Conservation (phyloP, 2,797 vertebrate species). For the Miichthys miiuy region DNA sequence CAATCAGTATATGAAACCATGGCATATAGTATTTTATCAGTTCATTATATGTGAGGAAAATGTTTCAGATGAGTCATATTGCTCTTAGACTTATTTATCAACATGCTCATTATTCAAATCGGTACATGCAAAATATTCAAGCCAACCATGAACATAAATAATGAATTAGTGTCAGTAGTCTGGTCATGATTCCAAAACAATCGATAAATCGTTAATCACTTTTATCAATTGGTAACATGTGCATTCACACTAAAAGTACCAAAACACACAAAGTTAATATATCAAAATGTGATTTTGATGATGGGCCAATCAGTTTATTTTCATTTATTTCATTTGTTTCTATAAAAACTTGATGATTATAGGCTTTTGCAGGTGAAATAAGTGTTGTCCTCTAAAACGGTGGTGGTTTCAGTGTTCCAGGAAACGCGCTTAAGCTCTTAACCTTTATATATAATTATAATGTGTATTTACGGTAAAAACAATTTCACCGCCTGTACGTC, state of each 20-base stretch:
- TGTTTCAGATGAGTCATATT: background rate
- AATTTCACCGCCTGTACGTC: background rate
- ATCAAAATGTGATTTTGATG: background rate
- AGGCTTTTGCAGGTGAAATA: background rate
- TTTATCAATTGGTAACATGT: background rate
- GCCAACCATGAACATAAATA: background rate
- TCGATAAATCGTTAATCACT: background rate
- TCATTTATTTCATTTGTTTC: background rate
- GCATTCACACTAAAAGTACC: background rate
- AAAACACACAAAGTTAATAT: background rate
- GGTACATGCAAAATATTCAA: background rate
- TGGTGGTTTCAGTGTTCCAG: background rate
- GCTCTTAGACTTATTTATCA: background rate
- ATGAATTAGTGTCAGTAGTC: background rate
- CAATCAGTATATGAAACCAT: background rate
- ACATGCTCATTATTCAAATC: background rate
- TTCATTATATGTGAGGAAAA: background rate
- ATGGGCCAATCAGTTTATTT: background rate
- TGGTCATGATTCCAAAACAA: background rate
- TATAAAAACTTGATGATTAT: background rate
- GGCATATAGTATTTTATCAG: background rate
- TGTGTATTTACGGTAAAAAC: background rate
- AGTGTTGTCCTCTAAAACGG: background rate
- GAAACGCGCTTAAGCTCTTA: background rate
- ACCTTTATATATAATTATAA: too few relatives aligned